A percentile compares a stretch with the other conserved stretches of the same genome.
Evolutionary conservation across 2,888 invertebrate genomes (phyloP).

Genomic region (Celastrina argiolus): DNA sequence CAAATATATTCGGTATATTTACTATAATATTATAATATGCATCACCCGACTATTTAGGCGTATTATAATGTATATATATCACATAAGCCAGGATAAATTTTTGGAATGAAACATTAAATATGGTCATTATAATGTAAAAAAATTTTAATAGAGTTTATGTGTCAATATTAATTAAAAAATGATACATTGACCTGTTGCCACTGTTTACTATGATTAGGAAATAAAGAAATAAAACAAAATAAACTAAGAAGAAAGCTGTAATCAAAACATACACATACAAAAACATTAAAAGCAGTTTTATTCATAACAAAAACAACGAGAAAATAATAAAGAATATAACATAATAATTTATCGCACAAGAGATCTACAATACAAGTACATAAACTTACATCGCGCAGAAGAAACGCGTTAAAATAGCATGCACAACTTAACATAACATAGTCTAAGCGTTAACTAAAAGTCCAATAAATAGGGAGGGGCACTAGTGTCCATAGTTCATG

Average conservation of each 20-base stretch:
- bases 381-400: constrained; percentile 31
- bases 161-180: not conserved
- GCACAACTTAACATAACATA: constrained; percentile 28
- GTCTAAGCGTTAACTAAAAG: constrained; percentile 5
- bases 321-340: constrained; percentile 25
- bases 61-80: too few species aligned
- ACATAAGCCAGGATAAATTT: too few species aligned
- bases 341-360: constrained; percentile 23
- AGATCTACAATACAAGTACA: constrained; percentile 19
- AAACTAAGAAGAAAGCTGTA: constrained; percentile 23
- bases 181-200: constrained; percentile 14
- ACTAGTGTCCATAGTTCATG: constrained; percentile 14
- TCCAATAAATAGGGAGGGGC: constrained; percentile 20
- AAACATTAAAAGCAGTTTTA: constrained; percentile 14
- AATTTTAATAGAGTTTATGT: not conserved
- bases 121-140: not conserved
- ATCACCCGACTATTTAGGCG: too few species aligned
- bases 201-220: not conserved
- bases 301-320: constrained; percentile 10
- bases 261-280: constrained; percentile 21
- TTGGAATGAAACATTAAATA: not conserved
- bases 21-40: too few species aligned
- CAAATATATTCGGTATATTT: too few species aligned
- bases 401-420: constrained; percentile 30
- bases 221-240: constrained; percentile 23